Conservation (phyloP, 2,113 vertebrate genomes). For the Arvicanthis niloticus region DNA sequence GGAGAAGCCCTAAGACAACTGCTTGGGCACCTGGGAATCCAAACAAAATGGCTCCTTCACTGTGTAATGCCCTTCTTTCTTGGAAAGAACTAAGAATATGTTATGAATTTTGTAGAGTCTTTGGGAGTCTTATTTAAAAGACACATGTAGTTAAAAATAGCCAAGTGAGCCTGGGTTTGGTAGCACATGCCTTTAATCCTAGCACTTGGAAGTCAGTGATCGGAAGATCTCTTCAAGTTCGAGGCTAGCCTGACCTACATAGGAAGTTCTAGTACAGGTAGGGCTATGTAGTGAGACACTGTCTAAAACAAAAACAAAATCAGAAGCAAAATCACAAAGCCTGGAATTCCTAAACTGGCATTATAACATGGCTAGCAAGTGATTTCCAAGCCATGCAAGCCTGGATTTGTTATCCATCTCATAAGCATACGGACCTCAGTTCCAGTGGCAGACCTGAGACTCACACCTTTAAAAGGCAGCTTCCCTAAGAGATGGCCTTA, state of each 20-base stretch:
- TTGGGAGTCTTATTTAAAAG: constrained; percentile 12
- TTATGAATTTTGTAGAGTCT: background rate
- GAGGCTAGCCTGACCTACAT: background rate
- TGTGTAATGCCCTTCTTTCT: background rate
- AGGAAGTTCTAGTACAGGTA: background rate
- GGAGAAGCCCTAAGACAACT: background rate
- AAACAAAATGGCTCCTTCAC: background rate
- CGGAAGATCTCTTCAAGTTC: background rate
- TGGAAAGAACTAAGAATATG: background rate
- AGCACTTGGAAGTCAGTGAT: background rate
- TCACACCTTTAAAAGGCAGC: background rate
- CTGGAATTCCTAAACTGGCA: background rate
- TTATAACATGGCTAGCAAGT: background rate
- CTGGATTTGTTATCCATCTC: background rate
- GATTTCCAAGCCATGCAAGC: background rate
- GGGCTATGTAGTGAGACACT: background rate
- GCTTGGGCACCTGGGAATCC: background rate
- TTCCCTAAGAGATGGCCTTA: background rate
- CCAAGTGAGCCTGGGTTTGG: background rate
- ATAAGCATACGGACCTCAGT: background rate
- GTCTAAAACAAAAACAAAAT: background rate
- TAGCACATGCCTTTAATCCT: background rate
- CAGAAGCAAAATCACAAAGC: background rate
- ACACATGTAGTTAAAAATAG: background rate
- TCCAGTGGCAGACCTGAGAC: background rate